Conservation (phyloP, 2,888 invertebrate genomes). For the Agrilus cyanescens region DNA sequence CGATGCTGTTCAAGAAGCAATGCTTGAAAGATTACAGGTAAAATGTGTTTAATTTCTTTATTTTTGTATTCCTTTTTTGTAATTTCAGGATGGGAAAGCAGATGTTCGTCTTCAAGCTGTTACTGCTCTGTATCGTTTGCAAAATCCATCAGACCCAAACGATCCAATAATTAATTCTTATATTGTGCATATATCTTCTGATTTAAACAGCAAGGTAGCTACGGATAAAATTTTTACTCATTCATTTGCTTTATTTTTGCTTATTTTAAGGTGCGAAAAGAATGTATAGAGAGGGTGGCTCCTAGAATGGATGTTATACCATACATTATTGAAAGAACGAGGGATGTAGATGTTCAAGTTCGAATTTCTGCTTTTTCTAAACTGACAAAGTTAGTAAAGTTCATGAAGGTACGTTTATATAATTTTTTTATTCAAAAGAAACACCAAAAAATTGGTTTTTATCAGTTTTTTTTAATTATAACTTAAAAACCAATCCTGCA, state of each 20-base stretch:
- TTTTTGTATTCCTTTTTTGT: background rate
- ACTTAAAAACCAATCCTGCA: no score
- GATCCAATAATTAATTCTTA: conserved; percentile 67
- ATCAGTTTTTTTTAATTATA: no score
- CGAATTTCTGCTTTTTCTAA: conserved; percentile 44
- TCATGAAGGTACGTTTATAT: conserved; percentile 19
- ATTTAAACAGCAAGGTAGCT: conserved; percentile 51
- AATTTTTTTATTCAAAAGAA: no score
- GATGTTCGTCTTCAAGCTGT: conserved; percentile 72
- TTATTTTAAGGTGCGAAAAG: conserved; percentile 34
- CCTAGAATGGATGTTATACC: conserved; percentile 58
- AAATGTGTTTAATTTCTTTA: conserved; percentile 8
- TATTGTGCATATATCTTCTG: conserved; percentile 57
- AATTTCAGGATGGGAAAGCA: conserved; percentile 55
- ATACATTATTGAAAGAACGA: conserved; percentile 56
- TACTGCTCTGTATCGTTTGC: conserved; percentile 63
- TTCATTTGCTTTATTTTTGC: background rate
- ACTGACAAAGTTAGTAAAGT: conserved; percentile 16
- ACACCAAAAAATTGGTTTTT: no score
- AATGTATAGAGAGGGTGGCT: conserved; percentile 62
- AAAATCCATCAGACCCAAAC: conserved; percentile 61
- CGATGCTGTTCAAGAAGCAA: conserved; percentile 55
- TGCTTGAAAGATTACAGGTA: conserved; percentile 51
- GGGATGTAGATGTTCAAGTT: conserved; percentile 69
- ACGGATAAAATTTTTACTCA: background rate